Percentiles rank a stretch among this genome's conserved stretches.
These are phyloP conservation scores for Paracyclopina nana DNA, from an alignment of 1,140 invertebrate species.

Conservation along the genomic window DNA sequence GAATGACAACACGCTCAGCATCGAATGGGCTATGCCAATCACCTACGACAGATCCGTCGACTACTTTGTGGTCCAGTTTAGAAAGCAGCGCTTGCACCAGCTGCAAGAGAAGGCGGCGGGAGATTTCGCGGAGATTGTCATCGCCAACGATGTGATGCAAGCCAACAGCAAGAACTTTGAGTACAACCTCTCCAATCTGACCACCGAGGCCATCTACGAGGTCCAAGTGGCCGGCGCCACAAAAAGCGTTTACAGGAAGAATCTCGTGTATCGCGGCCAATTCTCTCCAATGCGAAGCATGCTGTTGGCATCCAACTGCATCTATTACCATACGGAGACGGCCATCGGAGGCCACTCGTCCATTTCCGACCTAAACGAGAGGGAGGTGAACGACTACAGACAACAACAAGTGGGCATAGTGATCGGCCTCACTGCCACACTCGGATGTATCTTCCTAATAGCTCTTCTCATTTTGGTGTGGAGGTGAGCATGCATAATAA, in stretches of 20 bases:
- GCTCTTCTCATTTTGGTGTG: no score
- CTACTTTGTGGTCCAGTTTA: constrained; percentile 14
- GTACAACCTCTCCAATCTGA: constrained; percentile 36
- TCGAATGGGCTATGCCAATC: constrained; percentile 14
- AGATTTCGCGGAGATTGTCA: neutral
- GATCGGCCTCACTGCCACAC: no score
- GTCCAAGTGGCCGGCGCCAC: constrained; percentile 48
- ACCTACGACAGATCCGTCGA: constrained; percentile 10
- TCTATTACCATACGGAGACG: no score
- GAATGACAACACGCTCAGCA: constrained; percentile 10
- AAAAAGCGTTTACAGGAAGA: constrained; percentile 39
- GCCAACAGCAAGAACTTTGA: neutral
- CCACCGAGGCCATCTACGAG: constrained; percentile 48
- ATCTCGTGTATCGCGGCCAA: constrained; percentile 41
- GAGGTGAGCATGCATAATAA: no score
- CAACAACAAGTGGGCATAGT: no score
- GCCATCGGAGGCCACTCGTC: no score
- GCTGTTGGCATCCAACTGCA: constrained; percentile 42
- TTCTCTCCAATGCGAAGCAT: constrained; percentile 41
- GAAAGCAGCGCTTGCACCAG: neutral
- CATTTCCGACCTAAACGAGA: no score
- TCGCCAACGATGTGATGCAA: constrained; percentile 1
- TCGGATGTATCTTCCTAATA: no score
- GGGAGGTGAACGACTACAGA: no score
- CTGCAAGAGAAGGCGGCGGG: constrained; percentile 12